Conservation (phyloP, 1,140 invertebrate genomes). For the Dolichoris vasculosae region DNA sequence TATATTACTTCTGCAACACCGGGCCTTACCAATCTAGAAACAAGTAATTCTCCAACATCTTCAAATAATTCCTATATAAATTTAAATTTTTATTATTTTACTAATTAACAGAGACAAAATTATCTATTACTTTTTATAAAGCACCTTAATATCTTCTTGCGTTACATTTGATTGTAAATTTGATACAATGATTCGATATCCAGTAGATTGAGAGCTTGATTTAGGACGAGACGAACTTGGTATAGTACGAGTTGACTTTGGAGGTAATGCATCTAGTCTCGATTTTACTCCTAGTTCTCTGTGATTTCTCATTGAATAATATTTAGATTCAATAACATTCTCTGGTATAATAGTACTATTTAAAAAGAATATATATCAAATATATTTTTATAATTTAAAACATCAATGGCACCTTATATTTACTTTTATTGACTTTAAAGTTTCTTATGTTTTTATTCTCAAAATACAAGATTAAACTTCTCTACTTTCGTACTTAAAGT, state of each 20-base stretch:
- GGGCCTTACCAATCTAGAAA: constrained; percentile 87
- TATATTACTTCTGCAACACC: constrained; percentile 94
- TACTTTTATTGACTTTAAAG: no score
- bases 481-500: no score
- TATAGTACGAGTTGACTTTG: constrained; percentile 70
- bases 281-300: constrained; percentile 72
- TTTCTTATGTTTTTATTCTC: no score
- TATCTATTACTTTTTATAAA: background rate
- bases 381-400: constrained; percentile 7
- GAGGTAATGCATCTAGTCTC: constrained; percentile 71
- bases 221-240: constrained; percentile 75
- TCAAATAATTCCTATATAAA: constrained; percentile 88
- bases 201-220: constrained; percentile 73
- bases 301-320: constrained; percentile 63
- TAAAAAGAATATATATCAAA: constrained; percentile 21
- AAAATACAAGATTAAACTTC: no score
- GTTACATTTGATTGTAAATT: constrained; percentile 90
- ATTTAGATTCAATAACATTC: constrained; percentile 69
- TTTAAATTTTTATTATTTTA: background rate
- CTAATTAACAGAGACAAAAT: background rate
- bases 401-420: background rate
- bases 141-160: constrained; percentile 89
- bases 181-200: constrained; percentile 88
- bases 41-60: constrained; percentile 89
- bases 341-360: constrained; percentile 66